Conservation (phyloP, 92 coral and sea anemone genomes). For the Galaxea fascicularis region DNA sequence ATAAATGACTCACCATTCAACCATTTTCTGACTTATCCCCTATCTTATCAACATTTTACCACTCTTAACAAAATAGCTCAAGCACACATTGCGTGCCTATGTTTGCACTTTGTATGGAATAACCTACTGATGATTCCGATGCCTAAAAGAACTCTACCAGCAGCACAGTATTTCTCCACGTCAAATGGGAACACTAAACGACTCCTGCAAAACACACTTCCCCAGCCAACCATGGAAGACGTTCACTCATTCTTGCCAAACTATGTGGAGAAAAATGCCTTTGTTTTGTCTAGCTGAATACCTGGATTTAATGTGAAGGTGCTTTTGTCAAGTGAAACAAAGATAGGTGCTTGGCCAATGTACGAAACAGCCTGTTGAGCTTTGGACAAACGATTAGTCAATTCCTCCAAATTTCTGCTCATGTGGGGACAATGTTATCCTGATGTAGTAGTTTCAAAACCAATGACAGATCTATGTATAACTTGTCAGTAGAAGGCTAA, state of each 20-base stretch:
- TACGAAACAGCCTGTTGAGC: constrained; percentile 2
- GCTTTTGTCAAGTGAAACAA: constrained; percentile 46
- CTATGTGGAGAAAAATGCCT: constrained; percentile 62
- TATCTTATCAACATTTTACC: too few species aligned
- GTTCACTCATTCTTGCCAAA: constrained; percentile 54
- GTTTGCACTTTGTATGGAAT: constrained; percentile 59
- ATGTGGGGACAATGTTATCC: constrained; percentile 58
- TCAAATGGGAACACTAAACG: constrained; percentile 48
- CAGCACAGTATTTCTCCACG: constrained; percentile 48
- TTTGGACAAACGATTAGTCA: constrained; percentile 29
- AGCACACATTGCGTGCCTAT: too few species aligned
- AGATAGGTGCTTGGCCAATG: not conserved
- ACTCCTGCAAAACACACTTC: constrained; percentile 47
- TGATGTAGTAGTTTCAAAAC: constrained; percentile 65
- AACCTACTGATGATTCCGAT: constrained; percentile 57
- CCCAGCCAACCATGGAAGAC: constrained; percentile 41
- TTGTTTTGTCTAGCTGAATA: constrained; percentile 58
- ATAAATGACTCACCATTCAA: too few species aligned
- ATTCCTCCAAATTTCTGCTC: constrained; percentile 51
- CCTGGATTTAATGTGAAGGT: constrained; percentile 59
- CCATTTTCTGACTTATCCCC: too few species aligned
- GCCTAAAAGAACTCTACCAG: constrained; percentile 66
- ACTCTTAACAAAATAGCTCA: too few species aligned
- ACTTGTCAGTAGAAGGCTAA: constrained; percentile 65
- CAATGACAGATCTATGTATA: constrained; percentile 68